phyloP scores from a whole-genome alignment of 1,140 invertebrate species.

The Drosophila lowei region DNA sequence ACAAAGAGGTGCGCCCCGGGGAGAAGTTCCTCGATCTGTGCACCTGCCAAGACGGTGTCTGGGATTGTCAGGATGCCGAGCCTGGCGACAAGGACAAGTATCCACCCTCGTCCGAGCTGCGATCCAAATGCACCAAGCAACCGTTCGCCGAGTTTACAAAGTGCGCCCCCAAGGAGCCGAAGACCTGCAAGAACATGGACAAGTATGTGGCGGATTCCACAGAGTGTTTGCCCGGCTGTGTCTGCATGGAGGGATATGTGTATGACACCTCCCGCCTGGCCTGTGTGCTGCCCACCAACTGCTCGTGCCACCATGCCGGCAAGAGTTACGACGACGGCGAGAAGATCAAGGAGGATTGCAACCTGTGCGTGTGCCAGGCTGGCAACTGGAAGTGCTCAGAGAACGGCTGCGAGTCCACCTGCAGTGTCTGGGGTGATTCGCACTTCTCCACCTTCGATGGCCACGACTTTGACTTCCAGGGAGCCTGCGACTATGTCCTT shows the following conservation, averaged over 20 bases:
- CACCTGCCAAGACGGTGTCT: slow-evolving; percentile 89
- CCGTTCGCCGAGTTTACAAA: slow-evolving; percentile 89
- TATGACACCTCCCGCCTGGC: slow-evolving; percentile 86
- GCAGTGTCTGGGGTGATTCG: slow-evolving; percentile 92
- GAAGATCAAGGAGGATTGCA: slow-evolving; percentile 91
- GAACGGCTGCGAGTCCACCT: slow-evolving; percentile 87
- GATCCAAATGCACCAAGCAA: slow-evolving; percentile 85
- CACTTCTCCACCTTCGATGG: slow-evolving; percentile 95
- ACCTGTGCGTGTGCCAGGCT: slow-evolving; percentile 88
- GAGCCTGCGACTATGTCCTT: slow-evolving; percentile 93
- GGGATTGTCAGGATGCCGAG: slow-evolving; percentile 89
- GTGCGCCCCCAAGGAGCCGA: slow-evolving; percentile 89
- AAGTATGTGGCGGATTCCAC: slow-evolving; percentile 83
- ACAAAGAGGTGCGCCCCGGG: slow-evolving; percentile 88
- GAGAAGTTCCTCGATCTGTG: slow-evolving; percentile 88
- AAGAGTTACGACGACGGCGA: slow-evolving; percentile 91
- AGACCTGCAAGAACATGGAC: slow-evolving; percentile 94
- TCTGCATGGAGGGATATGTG: slow-evolving; percentile 90
- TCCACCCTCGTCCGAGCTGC: slow-evolving; percentile 86
- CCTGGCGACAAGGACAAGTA: slow-evolving; percentile 86
- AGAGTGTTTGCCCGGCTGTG: slow-evolving; percentile 90
- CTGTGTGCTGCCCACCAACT: slow-evolving; percentile 89
- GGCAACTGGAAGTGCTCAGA: slow-evolving; percentile 89
- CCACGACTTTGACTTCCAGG: slow-evolving; percentile 93
- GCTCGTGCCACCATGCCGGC: slow-evolving; percentile 95